Evolutionary conservation across 2,797 vertebrate species (phyloP).

Genomic region (Synaphobranchus kaupii): DNA sequence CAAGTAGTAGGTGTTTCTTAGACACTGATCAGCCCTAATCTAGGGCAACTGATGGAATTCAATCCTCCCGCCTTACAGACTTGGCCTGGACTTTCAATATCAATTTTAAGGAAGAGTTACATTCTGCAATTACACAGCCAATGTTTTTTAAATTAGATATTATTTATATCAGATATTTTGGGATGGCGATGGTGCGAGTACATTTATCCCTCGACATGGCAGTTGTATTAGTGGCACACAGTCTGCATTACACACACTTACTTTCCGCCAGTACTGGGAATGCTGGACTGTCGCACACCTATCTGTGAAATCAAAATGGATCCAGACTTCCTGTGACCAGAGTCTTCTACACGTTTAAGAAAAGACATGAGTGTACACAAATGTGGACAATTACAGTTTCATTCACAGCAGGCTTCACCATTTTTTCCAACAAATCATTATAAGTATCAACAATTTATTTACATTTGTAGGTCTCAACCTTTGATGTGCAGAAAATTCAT

Average conservation of each 20-base stretch:
- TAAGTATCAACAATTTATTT: conserved; percentile 34
- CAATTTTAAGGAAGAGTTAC: background rate
- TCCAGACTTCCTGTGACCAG: background rate
- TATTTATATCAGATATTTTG: background rate
- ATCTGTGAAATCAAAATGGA: background rate
- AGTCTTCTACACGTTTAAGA: conserved; percentile 5
- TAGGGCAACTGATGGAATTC: background rate
- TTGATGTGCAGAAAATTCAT: conserved; percentile 26
- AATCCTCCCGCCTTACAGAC: background rate
- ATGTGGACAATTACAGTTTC: conserved; percentile 52
- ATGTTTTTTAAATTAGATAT: no score
- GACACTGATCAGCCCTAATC: background rate
- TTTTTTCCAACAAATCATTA: conserved; percentile 21
- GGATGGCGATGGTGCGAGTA: background rate
- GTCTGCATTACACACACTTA: background rate
- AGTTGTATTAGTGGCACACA: background rate
- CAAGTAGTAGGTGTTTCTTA: background rate
- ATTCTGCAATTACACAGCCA: background rate
- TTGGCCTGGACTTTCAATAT: background rate
- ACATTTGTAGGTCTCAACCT: conserved; percentile 8
- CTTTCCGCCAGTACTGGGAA: background rate
- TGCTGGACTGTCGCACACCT: background rate
- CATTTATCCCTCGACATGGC: background rate
- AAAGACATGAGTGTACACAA: conserved; percentile 58
- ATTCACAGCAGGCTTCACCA: conserved; percentile 26